Evolutionary conservation across 2,797 vertebrate species (phyloP).

Genomic region (Diglossa cyanea): DNA sequence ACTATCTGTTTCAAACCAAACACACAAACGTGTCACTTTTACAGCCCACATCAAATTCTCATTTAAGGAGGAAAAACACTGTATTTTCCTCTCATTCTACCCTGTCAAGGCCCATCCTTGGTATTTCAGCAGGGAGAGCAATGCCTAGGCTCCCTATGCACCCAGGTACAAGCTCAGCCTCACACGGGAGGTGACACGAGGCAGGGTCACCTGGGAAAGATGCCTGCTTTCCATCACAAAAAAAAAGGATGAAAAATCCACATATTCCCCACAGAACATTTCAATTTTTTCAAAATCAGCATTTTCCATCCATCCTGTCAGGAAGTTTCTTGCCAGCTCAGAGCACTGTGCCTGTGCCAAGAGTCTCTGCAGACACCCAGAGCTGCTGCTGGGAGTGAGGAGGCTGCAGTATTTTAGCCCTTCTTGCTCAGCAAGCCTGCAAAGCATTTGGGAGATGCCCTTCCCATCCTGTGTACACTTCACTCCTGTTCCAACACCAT

Average conservation of each 20-base stretch:
- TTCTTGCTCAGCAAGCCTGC: background rate
- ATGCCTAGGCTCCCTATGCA: background rate
- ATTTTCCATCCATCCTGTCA: background rate
- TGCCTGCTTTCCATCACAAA: background rate
- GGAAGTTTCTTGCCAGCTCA: background rate
- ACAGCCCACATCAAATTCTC: background rate
- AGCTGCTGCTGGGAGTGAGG: background rate
- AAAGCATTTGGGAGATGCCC: background rate
- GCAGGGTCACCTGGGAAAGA: background rate
- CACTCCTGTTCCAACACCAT: background rate
- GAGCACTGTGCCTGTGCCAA: background rate
- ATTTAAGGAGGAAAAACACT: background rate
- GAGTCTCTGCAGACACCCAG: background rate
- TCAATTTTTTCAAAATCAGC: background rate
- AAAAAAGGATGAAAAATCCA: background rate
- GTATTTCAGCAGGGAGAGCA: background rate
- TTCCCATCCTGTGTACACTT: background rate
- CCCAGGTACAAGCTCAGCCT: background rate
- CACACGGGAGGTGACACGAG: accelerated
- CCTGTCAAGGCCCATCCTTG: accelerated
- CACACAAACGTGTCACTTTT: background rate
- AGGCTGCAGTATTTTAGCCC: background rate
- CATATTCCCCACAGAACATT: background rate
- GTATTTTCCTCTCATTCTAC: background rate
- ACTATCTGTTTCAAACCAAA: background rate